Evolutionary conservation across 2,888 invertebrate genomes (phyloP).

Genomic region (Agrotis puta): DNA sequence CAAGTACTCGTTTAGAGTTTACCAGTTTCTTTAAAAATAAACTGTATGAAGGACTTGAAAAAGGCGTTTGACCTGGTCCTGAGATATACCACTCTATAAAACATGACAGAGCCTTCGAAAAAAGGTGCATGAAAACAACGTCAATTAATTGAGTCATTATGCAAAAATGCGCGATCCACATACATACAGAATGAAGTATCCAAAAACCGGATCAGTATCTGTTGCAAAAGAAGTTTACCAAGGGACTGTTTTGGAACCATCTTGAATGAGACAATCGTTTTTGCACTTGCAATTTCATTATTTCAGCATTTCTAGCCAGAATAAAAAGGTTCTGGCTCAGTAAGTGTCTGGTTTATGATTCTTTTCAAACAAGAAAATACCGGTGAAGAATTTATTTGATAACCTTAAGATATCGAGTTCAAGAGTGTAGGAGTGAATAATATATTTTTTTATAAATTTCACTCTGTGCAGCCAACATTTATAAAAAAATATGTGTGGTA

Average conservation of each 20-base stretch:
- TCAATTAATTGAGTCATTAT: neutral
- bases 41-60: neutral
- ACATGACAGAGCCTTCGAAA: neutral
- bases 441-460: too few relatives aligned
- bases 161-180: conserved; percentile 5
- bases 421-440: too few relatives aligned
- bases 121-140: neutral
- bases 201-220: neutral
- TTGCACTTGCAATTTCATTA: neutral
- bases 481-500: too few relatives aligned
- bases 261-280: neutral
- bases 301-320: neutral
- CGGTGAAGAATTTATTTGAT: neutral
- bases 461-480: too few relatives aligned
- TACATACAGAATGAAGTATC: neutral
- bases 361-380: neutral
- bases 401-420: too few relatives aligned
- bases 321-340: too few relatives aligned
- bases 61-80: conserved; percentile 1
- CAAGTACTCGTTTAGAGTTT: neutral
- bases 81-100: conserved; percentile 1
- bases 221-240: conserved; percentile 23
- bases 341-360: neutral
- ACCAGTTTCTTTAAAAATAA: neutral
- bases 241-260: conserved; percentile 4